phyloP scores from a whole-genome alignment of 2,888 invertebrate genomes.

The Nephrotoma guestfalica region DNA sequence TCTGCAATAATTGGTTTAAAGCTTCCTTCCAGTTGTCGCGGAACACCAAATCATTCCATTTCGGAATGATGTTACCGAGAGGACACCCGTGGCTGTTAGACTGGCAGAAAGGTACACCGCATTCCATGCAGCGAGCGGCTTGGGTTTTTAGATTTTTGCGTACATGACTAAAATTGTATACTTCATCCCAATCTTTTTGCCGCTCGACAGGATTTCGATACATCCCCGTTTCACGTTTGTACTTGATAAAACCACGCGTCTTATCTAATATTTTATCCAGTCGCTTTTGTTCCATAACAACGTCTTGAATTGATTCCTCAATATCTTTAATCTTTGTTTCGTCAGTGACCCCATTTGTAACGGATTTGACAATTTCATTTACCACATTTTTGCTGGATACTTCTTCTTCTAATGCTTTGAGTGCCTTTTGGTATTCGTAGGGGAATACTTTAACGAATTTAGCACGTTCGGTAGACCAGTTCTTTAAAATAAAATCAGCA shows the following conservation, averaged over 20 bases:
- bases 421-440: constrained; percentile 84
- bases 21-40: constrained; percentile 91
- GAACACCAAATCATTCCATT: constrained; percentile 98
- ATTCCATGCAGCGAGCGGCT: constrained; percentile 96
- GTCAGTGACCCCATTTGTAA: constrained; percentile 26
- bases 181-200: constrained; percentile 91
- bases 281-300: constrained; percentile 61
- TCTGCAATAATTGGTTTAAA: constrained; percentile 80
- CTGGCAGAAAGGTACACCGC: constrained; percentile 97
- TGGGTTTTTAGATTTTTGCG: constrained; percentile 79
- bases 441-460: constrained; percentile 95
- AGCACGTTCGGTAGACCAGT: constrained; percentile 62
- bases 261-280: constrained; percentile 71
- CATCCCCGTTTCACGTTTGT: constrained; percentile 71
- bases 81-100: constrained; percentile 88
- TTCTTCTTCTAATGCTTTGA: constrained; percentile 48
- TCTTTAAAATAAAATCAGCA: constrained; percentile 59
- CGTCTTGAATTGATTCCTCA: constrained; percentile 74
- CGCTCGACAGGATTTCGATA: constrained; percentile 80
- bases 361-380: constrained; percentile 18
- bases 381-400: constrained; percentile 21
- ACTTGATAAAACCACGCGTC: constrained; percentile 88
- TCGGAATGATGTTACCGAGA: constrained; percentile 95
- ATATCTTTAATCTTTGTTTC: constrained; percentile 57
- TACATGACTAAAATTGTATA: constrained; percentile 76